Conservation (phyloP, 2,888 invertebrate species). For the Nomada fucata region DNA sequence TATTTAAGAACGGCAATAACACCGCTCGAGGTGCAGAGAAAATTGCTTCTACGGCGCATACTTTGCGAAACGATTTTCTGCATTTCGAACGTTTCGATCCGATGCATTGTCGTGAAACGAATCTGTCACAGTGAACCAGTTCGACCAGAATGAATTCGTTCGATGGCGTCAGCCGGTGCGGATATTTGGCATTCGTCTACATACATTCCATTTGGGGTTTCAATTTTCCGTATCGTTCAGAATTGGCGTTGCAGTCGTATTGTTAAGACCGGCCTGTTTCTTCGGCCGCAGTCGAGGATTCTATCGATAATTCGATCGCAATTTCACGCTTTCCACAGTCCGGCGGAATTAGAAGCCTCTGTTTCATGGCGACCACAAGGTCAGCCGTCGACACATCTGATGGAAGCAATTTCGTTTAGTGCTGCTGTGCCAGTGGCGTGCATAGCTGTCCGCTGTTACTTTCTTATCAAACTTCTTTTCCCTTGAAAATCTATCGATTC, state of each 20-base stretch:
- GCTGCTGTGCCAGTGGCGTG: slow-evolving; percentile 54
- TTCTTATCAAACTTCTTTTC: slow-evolving; percentile 65
- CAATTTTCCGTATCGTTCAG: background rate
- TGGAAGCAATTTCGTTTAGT: slow-evolving; percentile 57
- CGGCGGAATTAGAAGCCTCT: slow-evolving; percentile 31
- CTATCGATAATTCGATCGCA: slow-evolving; percentile 21
- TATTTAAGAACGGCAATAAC: slow-evolving; percentile 71
- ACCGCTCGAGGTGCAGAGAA: slow-evolving; percentile 44
- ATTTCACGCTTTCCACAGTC: slow-evolving; percentile 22
- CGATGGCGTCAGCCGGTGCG: background rate
- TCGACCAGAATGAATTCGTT: background rate
- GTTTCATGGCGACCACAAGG: slow-evolving; percentile 44
- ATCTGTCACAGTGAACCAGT: background rate
- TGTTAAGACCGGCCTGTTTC: background rate
- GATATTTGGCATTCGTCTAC: background rate
- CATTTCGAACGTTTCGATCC: background rate
- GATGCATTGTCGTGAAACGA: background rate
- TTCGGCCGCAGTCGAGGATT: background rate
- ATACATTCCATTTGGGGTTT: background rate
- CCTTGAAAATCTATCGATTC: slow-evolving; percentile 61
- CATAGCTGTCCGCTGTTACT: slow-evolving; percentile 56
- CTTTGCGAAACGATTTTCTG: slow-evolving; percentile 8
- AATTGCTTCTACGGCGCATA: slow-evolving; percentile 40
- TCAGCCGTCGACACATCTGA: slow-evolving; percentile 37
- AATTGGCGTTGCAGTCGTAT: no score